Evolutionary conservation across 2,797 vertebrate genomes (phyloP).

Genomic region (Fistularia commersonii): DNA sequence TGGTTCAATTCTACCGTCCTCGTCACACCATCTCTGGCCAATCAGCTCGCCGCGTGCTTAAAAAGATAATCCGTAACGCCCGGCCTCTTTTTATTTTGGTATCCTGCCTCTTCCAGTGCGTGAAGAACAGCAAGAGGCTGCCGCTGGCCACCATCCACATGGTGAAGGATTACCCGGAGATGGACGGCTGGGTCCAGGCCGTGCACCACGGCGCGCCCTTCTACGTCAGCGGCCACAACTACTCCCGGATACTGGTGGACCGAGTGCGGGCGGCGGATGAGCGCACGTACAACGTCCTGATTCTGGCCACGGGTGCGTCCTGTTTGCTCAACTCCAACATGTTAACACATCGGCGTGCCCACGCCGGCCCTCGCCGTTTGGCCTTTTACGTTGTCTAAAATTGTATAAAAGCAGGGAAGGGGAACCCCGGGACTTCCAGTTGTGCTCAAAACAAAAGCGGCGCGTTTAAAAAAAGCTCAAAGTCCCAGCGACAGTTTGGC

Average conservation of each 20-base stretch:
- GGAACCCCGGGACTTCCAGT: too few species aligned
- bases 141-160: constrained; percentile 50
- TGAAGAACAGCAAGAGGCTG: constrained; percentile 58
- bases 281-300: constrained; percentile 56
- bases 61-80: too few species aligned
- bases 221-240: constrained; percentile 70
- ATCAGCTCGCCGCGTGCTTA: too few species aligned
- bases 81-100: too few species aligned
- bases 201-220: constrained; percentile 58
- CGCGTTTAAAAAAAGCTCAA: too few species aligned
- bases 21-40: too few species aligned
- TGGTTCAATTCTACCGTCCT: too few species aligned
- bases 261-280: constrained; percentile 55
- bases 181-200: constrained; percentile 71
- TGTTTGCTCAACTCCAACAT: neutral
- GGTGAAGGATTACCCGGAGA: constrained; percentile 72
- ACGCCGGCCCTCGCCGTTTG: too few species aligned
- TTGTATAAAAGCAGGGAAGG: too few species aligned
- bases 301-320: constrained; percentile 74
- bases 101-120: constrained; percentile 74
- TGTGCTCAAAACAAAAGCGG: too few species aligned
- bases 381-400: too few species aligned
- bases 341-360: neutral
- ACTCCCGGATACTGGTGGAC: constrained; percentile 75
- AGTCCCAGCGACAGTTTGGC: too few species aligned